Base-by-base conservation (phyloP, 2,797 vertebrate genomes). In the Mormyrus proboscirostris region DNA sequence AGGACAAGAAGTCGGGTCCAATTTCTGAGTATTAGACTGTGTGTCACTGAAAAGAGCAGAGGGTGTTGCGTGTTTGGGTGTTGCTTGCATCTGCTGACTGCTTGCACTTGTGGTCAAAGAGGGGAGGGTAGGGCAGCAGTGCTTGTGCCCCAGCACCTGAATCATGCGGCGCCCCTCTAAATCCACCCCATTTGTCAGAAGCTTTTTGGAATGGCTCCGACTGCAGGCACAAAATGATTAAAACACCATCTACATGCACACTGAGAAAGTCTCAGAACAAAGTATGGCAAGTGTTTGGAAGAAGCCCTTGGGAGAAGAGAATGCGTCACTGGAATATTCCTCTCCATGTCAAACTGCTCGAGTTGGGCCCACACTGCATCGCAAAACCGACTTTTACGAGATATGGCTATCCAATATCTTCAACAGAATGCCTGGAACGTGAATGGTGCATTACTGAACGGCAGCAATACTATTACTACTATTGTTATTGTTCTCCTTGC, bases 181-280 rank as follows among this genome's bases (percentile, higher is more conserved):
- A 65, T 47, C 86, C 14, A 19, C 50, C 57, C 86, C 86, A 69
- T 41, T 47, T 88, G 86, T 47, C 41, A 88, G 19, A 3, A 49
- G 16, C 44, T 38, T 88, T 62, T 41, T 44, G n/a, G 86, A 44
- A 65, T 8, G 29, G 86, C 55, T 88, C 33, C 10, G n/a, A 88
- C 55, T 65, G 57, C 41, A 16, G 85, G 53, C 85, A 57, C 44
- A 53, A 87, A 57, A 87, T 55, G 85, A 87, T 87, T 87, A 87
- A 57, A 55, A 29, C 2, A 38, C 3, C 29, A 9, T 88, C 86
- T 88, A 38, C n/a, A 19, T 65, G 86, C 86, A 65, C 53, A 41
- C 33, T 62, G 55, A 88, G 41, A 88, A 88, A 65, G 55, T 47
- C 55, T 33, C 86, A 25, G 55, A 88, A 62, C 55, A 47, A 87